These are phyloP conservation scores for Electrophaes corylata DNA, from an alignment of 2,888 invertebrate genomes.

Conservation along the genomic window DNA sequence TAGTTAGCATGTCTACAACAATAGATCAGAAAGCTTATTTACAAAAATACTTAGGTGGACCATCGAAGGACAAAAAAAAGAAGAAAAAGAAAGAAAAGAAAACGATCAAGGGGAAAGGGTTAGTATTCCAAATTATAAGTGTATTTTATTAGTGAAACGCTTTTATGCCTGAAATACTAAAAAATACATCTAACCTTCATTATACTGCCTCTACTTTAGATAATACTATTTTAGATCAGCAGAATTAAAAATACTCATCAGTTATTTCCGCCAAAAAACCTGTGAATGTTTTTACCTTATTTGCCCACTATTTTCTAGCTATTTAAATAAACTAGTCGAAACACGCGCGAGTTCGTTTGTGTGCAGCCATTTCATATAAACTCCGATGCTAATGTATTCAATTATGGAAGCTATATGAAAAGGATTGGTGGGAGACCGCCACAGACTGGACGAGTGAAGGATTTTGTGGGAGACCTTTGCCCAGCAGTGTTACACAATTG, in stretches of 20 bases:
- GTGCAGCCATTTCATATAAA: too few species aligned
- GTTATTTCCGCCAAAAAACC: not conserved
- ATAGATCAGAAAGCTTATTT: constrained; percentile 91
- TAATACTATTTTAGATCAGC: not conserved
- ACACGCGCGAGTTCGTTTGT: too few species aligned
- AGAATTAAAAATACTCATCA: not conserved
- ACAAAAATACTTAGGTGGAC: constrained; percentile 89
- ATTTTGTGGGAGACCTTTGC: too few species aligned
- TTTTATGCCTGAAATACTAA: not conserved
- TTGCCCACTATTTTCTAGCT: too few species aligned
- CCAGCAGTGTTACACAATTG: too few species aligned
- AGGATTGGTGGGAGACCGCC: too few species aligned
- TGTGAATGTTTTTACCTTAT: too few species aligned
- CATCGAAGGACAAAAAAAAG: constrained; percentile 86
- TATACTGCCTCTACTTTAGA: too few species aligned
- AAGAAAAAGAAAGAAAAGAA: constrained; percentile 86
- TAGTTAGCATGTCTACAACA: constrained; percentile 66
- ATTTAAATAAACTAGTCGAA: too few species aligned
- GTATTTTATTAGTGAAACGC: not conserved
- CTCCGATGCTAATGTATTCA: too few species aligned
- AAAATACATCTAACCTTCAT: not conserved
- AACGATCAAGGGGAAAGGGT: constrained; percentile 72
- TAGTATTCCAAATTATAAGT: constrained; percentile 31
- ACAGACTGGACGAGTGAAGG: too few species aligned
- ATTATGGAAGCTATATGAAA: too few species aligned